A percentile compares a stretch with the other conserved stretches of the same genome.
Evolutionary conservation across 2,113 vertebrate species (phyloP).

Genomic region (Stomatorhinus ivindoensis): DNA sequence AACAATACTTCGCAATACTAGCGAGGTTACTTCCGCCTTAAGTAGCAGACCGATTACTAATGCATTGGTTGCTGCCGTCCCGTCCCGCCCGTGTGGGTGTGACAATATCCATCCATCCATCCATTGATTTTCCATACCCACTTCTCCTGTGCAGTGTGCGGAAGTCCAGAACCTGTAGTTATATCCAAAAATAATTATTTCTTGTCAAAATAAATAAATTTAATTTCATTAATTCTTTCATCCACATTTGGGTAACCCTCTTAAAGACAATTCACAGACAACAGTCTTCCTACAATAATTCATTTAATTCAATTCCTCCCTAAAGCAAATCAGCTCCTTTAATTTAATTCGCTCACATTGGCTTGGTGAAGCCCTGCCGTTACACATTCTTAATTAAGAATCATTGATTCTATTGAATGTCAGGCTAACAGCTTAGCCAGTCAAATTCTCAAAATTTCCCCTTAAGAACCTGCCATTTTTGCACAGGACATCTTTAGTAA

Average conservation of each 20-base stretch:
- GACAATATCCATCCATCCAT: not conserved
- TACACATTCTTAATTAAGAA: conserved; percentile 9
- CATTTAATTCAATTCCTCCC: conserved; percentile 6
- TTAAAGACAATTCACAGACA: not conserved
- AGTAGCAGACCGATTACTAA: too few species aligned
- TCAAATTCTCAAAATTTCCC: not conserved
- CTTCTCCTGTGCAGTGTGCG: not conserved
- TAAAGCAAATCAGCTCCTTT: not conserved
- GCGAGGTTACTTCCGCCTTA: too few species aligned
- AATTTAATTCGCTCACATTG: not conserved
- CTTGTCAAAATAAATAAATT: not conserved
- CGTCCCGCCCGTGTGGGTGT: too few species aligned
- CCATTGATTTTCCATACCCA: not conserved
- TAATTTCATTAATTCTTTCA: not conserved
- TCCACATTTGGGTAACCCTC: not conserved
- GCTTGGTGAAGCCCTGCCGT: not conserved
- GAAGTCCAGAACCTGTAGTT: not conserved
- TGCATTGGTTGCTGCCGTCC: too few species aligned
- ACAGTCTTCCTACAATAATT: not conserved
- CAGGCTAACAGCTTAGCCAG: not conserved
- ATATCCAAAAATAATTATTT: not conserved
- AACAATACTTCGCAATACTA: too few species aligned
- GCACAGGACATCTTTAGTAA: not conserved
- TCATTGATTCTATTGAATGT: not conserved
- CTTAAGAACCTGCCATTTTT: not conserved